Evolutionary conservation across 2,797 vertebrate species (phyloP).

Genomic region (Acridotheres tristis): DNA sequence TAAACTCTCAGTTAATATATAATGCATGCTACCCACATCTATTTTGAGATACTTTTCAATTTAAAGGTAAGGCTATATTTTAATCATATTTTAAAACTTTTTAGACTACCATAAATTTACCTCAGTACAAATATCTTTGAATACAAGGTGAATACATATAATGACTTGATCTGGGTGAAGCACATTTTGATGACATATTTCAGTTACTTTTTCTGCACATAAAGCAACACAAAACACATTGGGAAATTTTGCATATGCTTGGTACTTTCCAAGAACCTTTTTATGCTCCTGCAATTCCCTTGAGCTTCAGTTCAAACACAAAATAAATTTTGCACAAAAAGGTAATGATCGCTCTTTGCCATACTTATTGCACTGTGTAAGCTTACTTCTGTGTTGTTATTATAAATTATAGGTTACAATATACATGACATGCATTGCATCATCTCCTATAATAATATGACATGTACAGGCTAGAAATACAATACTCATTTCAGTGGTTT

Average conservation of each 20-base stretch:
- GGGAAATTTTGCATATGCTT: not conserved
- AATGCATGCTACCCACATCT: not conserved
- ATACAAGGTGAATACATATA: not conserved
- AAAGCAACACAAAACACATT: not conserved
- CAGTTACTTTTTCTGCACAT: not conserved
- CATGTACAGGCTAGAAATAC: not conserved
- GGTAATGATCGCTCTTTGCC: not conserved
- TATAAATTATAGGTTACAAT: not conserved
- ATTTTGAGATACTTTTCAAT: not conserved
- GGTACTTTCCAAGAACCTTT: not conserved
- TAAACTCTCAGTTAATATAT: not conserved
- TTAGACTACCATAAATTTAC: not conserved
- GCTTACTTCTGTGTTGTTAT: not conserved
- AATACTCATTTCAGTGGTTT: not conserved
- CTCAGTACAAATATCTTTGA: not conserved
- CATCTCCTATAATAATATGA: not conserved
- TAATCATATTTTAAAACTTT: not conserved
- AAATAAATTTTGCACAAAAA: not conserved
- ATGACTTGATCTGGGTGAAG: not conserved
- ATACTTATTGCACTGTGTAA: not conserved
- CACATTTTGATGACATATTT: not conserved
- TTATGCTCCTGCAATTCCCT: not conserved
- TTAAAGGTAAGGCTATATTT: not conserved
- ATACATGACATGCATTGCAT: not conserved
- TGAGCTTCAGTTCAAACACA: not conserved